These are phyloP conservation scores for Osmoderma eremita DNA, from an alignment of 2,888 invertebrate species.

Conservation along the genomic window DNA sequence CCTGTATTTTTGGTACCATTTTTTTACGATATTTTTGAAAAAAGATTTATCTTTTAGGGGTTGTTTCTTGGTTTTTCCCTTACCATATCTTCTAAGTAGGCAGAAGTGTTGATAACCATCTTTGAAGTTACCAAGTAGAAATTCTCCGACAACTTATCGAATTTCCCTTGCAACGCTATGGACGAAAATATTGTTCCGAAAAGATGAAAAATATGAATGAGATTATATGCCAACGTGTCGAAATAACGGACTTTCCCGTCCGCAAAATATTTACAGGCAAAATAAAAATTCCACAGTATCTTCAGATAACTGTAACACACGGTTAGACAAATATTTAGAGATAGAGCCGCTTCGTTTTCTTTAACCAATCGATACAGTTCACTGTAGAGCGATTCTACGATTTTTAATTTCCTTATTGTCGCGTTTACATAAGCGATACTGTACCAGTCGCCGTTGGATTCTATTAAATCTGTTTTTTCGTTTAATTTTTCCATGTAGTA, in stretches of 20 bases:
- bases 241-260: background rate
- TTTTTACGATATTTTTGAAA: too few relatives aligned
- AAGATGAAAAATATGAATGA: constrained; percentile 6
- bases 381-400: constrained; percentile 12
- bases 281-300: constrained; percentile 17
- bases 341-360: constrained; percentile 4
- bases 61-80: too few relatives aligned
- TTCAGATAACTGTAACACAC: constrained; percentile 6
- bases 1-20: too few relatives aligned
- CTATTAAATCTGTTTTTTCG: background rate
- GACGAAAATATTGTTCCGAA: constrained; percentile 16
- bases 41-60: too few relatives aligned
- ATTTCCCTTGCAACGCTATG: constrained; percentile 4
- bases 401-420: background rate
- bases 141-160: constrained; percentile 8
- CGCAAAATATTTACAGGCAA: background rate
- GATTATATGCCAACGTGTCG: constrained; percentile 10
- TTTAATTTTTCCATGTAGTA: constrained; percentile 15
- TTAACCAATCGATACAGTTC: constrained; percentile 12
- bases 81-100: constrained; percentile 13
- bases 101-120: background rate
- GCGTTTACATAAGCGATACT: background rate
- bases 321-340: background rate
- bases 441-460: background rate
- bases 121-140: constrained; percentile 6